Percentiles rank a stretch among this genome's conserved stretches.
phyloP scores from a whole-genome alignment of 35 echinoderm and acorn worm genomes.

The Eucidaris tribuloides region DNA sequence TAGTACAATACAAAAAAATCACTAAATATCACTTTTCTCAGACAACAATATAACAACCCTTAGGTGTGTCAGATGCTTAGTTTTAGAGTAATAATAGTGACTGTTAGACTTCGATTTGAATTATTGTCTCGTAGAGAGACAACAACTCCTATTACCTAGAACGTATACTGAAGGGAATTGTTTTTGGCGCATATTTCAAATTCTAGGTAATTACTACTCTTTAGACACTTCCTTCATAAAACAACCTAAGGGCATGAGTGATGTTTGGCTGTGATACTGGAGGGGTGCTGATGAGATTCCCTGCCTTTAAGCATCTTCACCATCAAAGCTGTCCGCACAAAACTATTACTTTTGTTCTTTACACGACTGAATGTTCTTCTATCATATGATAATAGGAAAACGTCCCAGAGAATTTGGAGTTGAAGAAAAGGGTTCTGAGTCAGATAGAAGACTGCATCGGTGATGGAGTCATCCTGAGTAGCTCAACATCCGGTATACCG shows the following conservation, averaged over 20 bases:
- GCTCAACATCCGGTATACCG: slow-evolving; percentile 61
- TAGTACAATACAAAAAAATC: too few relatives aligned
- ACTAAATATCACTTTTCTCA: too few relatives aligned
- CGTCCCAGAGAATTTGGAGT: slow-evolving; percentile 71
- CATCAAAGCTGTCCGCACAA: not conserved
- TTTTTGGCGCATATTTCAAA: too few relatives aligned
- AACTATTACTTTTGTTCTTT: not conserved
- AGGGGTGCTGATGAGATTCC: too few relatives aligned
- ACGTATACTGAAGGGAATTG: too few relatives aligned
- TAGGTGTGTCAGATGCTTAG: too few relatives aligned
- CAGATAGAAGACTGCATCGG: slow-evolving; percentile 61
- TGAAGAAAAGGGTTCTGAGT: slow-evolving; percentile 62
- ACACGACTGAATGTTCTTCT: not conserved
- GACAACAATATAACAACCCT: too few relatives aligned
- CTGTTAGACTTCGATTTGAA: too few relatives aligned
- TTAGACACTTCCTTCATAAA: not conserved
- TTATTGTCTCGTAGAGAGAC: too few relatives aligned
- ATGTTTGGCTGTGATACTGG: not conserved
- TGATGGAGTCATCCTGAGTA: slow-evolving; percentile 50
- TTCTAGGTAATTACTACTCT: too few relatives aligned
- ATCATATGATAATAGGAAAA: slow-evolving; percentile 65
- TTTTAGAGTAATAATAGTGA: too few relatives aligned
- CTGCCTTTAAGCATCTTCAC: not conserved
- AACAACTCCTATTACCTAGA: too few relatives aligned
- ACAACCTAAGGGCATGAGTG: not conserved